Evolutionary conservation across 92 coral and sea anemone species (phyloP).

Genomic region (Palythoa grandis): DNA sequence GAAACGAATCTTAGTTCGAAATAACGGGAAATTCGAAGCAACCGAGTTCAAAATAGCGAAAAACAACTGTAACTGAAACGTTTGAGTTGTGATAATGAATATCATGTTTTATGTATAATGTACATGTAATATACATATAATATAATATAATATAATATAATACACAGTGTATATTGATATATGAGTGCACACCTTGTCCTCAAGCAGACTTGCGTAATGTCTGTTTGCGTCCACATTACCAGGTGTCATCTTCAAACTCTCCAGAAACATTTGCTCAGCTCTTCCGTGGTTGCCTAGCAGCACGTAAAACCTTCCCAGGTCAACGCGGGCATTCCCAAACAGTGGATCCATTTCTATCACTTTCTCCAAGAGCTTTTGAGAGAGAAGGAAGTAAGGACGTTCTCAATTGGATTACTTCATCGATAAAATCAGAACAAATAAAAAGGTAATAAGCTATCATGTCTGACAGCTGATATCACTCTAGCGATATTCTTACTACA

Average conservation of each 20-base stretch:
- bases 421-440: too few relatives aligned
- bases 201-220: constrained; percentile 36
- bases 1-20: too few relatives aligned
- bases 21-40: too few relatives aligned
- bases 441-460: too few relatives aligned
- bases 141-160: too few relatives aligned
- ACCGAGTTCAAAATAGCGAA: too few relatives aligned
- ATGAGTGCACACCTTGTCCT: not conserved
- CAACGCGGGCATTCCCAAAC: constrained; percentile 45
- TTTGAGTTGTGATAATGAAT: too few relatives aligned
- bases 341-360: constrained; percentile 34
- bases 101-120: not conserved
- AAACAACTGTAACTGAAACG: too few relatives aligned
- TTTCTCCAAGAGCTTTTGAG: constrained; percentile 13
- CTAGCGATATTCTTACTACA: too few relatives aligned
- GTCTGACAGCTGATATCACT: too few relatives aligned
- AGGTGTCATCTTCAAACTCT: constrained; percentile 37
- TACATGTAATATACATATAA: not conserved
- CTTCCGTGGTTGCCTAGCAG: constrained; percentile 12
- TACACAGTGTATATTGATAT: not conserved
- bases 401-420: not conserved
- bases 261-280: constrained; percentile 33
- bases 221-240: constrained; percentile 43
- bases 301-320: constrained; percentile 34
- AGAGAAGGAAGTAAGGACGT: not conserved